A percentile compares a stretch with the other conserved stretches of the same genome.
Evolutionary conservation across 2,797 vertebrate genomes (phyloP).

Genomic region (Heterohyrax brucei): DNA sequence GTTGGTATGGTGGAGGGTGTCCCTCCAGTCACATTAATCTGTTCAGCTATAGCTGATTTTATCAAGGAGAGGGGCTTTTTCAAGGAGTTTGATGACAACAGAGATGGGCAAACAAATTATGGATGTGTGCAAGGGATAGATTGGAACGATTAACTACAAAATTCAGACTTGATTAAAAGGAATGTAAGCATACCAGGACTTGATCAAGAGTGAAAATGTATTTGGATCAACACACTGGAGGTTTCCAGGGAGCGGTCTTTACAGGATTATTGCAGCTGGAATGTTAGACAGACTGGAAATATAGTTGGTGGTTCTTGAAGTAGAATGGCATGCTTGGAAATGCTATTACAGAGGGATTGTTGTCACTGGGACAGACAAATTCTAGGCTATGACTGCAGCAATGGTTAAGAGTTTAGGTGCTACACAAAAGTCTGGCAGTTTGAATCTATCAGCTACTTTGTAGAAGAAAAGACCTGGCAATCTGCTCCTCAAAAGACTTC

Average conservation of each 20-base stretch:
- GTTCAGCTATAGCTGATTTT: background rate
- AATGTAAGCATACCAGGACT: background rate
- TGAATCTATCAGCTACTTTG: no score
- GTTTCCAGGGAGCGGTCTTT: background rate
- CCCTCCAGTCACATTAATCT: background rate
- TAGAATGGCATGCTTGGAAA: background rate
- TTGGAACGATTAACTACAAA: background rate
- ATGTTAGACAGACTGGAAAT: background rate
- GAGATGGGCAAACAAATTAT: background rate
- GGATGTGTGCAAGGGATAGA: background rate
- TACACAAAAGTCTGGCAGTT: no score
- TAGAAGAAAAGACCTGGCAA: no score
- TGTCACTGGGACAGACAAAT: conserved; percentile 2
- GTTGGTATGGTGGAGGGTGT: background rate
- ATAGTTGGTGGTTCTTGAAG: background rate
- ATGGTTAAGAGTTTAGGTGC: no score
- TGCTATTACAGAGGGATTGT: background rate
- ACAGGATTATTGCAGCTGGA: background rate
- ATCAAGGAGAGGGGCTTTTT: background rate
- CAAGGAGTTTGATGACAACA: background rate
- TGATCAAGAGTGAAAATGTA: background rate
- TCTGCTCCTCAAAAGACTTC: no score
- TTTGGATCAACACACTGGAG: background rate
- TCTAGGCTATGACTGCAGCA: no score
- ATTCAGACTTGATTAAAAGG: background rate